Evolutionary conservation across 2,113 vertebrate genomes (phyloP).

Genomic region (Hipposideros armiger): DNA sequence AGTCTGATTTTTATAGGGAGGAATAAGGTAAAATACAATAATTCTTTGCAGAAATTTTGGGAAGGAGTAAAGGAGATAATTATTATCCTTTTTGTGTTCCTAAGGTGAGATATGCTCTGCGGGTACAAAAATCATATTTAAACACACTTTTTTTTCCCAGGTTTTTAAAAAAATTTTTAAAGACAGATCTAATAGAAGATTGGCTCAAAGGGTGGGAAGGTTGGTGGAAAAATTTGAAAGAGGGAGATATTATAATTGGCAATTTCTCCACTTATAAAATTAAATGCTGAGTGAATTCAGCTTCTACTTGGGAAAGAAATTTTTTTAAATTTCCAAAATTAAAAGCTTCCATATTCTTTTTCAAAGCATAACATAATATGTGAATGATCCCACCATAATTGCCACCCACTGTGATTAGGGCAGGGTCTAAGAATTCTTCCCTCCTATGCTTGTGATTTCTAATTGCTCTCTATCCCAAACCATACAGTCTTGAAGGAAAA

Average conservation of each 20-base stretch:
- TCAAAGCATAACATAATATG: constrained; percentile 5
- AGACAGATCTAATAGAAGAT: not conserved
- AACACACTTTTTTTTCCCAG: not conserved
- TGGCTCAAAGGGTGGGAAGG: not conserved
- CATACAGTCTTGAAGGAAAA: not conserved
- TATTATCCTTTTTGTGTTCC: not conserved
- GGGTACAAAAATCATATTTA: not conserved
- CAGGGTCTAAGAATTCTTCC: not conserved
- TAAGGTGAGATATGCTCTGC: not conserved
- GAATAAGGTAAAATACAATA: not conserved
- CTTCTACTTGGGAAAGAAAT: not conserved
- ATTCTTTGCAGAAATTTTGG: constrained; percentile 23
- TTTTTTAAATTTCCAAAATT: not conserved
- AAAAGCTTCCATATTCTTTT: constrained; percentile 17
- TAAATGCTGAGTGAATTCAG: not conserved
- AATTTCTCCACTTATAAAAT: constrained; percentile 23
- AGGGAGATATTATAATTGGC: not conserved
- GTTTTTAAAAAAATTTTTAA: not conserved
- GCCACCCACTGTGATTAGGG: not conserved
- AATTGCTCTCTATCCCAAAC: not conserved
- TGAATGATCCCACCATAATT: not conserved
- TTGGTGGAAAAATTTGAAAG: not conserved
- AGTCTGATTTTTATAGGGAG: not conserved
- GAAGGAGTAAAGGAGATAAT: not conserved
- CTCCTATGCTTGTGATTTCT: not conserved